phyloP scores from a whole-genome alignment of 2,797 vertebrate genomes.

The Thalassophryne amazonica region DNA sequence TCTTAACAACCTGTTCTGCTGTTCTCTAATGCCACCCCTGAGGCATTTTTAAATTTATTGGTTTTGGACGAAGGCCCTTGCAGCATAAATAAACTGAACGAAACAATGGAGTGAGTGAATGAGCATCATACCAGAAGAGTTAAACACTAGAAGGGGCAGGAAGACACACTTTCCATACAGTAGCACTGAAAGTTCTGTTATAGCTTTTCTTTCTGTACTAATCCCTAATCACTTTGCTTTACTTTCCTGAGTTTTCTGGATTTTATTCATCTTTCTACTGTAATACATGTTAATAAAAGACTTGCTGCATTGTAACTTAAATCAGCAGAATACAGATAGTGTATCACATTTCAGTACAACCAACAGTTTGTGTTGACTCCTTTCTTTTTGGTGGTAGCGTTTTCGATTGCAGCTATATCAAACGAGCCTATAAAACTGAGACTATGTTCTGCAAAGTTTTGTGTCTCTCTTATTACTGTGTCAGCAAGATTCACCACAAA shows the following conservation, averaged over 20 bases:
- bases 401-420: too few species aligned
- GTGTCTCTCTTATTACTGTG: too few species aligned
- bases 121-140: slow-evolving; percentile 56
- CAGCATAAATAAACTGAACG: slow-evolving; percentile 65
- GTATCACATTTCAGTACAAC: too few species aligned
- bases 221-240: slow-evolving; percentile 26
- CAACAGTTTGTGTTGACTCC: too few species aligned
- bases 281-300: too few species aligned
- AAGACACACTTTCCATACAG: slow-evolving; percentile 50
- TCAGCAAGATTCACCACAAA: too few species aligned
- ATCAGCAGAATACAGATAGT: too few species aligned
- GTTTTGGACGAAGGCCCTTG: slow-evolving; percentile 57
- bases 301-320: too few species aligned
- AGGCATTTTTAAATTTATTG: slow-evolving; percentile 70
- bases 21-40: slow-evolving; percentile 64
- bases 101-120: slow-evolving; percentile 65
- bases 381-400: too few species aligned
- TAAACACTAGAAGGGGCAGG: slow-evolving; percentile 37
- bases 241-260: slow-evolving; percentile 57
- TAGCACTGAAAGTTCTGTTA: slow-evolving; percentile 49
- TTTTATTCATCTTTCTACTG: too few species aligned
- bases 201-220: slow-evolving; percentile 48
- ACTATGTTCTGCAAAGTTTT: too few species aligned
- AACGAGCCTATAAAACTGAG: too few species aligned
- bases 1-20: slow-evolving; percentile 57